Conservation (phyloP, 1,140 invertebrate genomes). For the Polypedilum vanderplanki region DNA sequence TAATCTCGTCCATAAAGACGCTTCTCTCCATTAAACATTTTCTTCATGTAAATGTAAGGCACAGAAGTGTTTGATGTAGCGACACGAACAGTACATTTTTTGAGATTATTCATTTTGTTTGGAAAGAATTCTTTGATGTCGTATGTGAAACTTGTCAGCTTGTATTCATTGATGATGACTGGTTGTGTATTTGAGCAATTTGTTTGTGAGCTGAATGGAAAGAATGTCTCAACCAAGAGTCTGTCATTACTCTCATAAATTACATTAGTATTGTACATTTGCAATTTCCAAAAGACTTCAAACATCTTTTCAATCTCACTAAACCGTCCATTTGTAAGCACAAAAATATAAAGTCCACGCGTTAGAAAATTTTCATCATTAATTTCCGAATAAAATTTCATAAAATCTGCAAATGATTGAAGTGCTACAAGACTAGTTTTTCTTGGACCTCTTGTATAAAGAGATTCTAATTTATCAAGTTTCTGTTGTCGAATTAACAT, state of each 20-base stretch:
- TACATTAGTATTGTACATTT: neutral
- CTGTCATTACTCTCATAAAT: neutral
- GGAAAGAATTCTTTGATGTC: neutral
- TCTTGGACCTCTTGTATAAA: neutral
- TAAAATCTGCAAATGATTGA: neutral
- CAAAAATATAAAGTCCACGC: neutral
- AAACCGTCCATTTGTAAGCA: neutral
- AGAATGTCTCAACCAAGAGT: neutral
- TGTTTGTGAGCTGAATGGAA: neutral
- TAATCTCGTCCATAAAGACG: neutral
- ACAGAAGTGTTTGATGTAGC: neutral
- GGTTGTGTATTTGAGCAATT: neutral
- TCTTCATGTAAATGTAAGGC: neutral
- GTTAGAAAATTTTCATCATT: neutral
- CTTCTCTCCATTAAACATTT: neutral
- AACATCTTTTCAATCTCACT: neutral
- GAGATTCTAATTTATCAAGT: neutral
- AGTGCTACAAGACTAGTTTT: neutral
- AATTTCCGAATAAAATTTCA: neutral
- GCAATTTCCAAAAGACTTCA: neutral
- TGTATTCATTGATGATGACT: neutral
- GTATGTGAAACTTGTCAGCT: neutral
- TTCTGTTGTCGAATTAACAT: neutral
- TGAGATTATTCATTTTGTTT: neutral
- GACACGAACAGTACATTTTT: neutral